Percentiles rank a stretch among this genome's conserved stretches.
phyloP scores from a whole-genome alignment of 2,113 vertebrate species.

The Danionella cerebrum region DNA sequence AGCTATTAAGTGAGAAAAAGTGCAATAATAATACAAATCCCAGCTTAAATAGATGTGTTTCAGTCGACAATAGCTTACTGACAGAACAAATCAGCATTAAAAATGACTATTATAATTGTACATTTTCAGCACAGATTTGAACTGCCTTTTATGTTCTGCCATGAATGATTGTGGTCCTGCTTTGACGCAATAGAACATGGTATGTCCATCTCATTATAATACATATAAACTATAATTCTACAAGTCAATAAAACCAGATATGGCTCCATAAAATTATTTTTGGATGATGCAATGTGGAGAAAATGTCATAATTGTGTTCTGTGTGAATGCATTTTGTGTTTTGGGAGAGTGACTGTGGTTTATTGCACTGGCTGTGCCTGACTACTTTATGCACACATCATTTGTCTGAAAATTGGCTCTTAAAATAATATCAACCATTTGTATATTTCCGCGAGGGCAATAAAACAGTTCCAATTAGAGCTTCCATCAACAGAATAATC shows the following conservation, averaged over 20 bases:
- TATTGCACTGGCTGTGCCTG: background rate
- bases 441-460: background rate
- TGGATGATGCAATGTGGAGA: background rate
- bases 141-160: too few relatives aligned
- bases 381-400: background rate
- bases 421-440: background rate
- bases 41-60: background rate
- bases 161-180: slow-evolving; percentile 18
- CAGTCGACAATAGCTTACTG: slow-evolving; percentile 29
- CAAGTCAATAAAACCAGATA: background rate
- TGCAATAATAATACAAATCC: slow-evolving; percentile 42
- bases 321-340: background rate
- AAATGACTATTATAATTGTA: too few relatives aligned
- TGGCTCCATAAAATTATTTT: background rate
- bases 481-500: background rate
- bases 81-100: slow-evolving; percentile 32
- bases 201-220: background rate
- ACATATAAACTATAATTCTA: background rate
- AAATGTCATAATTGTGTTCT: background rate
- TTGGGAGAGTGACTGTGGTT: background rate
- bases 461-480: background rate
- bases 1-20: slow-evolving; percentile 21
- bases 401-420: background rate
- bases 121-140: too few relatives aligned
- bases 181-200: slow-evolving; percentile 13